Evolutionary conservation across 1,140 invertebrate genomes (phyloP), one percentile per base, ranked within the genome.

Genomic region (Nebria ingens): DNA sequence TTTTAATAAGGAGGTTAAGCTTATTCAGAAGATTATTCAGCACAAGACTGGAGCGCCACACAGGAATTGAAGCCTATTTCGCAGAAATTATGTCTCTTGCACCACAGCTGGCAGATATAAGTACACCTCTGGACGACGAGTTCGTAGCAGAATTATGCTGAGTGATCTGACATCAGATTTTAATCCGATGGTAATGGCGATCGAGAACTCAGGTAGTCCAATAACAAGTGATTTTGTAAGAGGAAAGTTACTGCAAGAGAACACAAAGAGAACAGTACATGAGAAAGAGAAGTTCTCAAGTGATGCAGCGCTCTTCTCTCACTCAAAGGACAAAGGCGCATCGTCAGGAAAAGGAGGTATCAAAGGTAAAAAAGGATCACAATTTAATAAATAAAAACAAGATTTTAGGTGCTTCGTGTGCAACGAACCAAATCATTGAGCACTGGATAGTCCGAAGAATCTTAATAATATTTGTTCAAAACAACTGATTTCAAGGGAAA

Each of bases 161-260:
- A 55, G 54, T 23, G 64, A 62, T 2, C 53, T 66, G 13, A 54
- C 64, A 19, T 59, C 59, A 55, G 55, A 66, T 21, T 65, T 65
- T 60, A 55, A 60, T 17, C 64, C 67, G 3, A 65, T 68, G 63
- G 64, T 67, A 19, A 66, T 68, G 63, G 67, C 63, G 0, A 51
- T 70, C 19, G 64, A 68, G 58, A 68, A 64, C 61, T 65, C 67
- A 15, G 62, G 58, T 22, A 55, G 57, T 19, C 59, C 56, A 51
- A 60, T 68, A 15, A 60, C 62, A 19, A 55, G 59, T 25, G 64
- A 69, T 54, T 59, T 61, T 53, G 60, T 68, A 1, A 67, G 68
- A 65, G 62, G 58, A 13, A 64, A 66, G 54, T 55, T 68, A 50
- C 55, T 69, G 20, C 63, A 70, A 59, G 64, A 69, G 55, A 53